Conservation (phyloP, 2,113 vertebrate genomes). For the Grammomys dolichurus region DNA sequence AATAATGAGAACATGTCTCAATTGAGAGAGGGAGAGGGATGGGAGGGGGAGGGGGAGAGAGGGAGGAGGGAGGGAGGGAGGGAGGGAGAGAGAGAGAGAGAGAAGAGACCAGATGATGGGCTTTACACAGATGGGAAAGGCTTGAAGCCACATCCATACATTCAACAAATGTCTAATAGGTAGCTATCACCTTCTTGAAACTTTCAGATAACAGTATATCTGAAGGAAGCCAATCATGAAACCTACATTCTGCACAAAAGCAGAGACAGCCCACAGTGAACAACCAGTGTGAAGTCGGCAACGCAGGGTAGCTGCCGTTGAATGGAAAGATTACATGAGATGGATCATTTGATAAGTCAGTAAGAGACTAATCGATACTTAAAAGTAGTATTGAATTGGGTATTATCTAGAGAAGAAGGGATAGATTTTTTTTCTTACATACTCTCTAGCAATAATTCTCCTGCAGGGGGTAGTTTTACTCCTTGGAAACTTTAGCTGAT, state of each 20-base stretch:
- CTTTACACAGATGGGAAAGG: neutral
- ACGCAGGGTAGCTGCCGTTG: neutral
- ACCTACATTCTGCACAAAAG: neutral
- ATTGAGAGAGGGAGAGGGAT: neutral
- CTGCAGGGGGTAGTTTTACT: neutral
- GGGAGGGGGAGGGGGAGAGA: neutral
- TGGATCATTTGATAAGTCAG: neutral
- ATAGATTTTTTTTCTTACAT: neutral
- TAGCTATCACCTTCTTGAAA: neutral
- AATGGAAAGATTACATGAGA: neutral
- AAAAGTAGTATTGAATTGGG: neutral
- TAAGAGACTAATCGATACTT: neutral
- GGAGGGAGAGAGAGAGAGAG: neutral
- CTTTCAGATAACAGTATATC: neutral
- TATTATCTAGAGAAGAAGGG: constrained; percentile 3
- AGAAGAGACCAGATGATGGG: too few species aligned
- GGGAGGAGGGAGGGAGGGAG: too few species aligned
- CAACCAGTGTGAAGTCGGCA: neutral
- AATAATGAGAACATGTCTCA: neutral
- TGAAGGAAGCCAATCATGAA: neutral
- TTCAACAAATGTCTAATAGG: neutral
- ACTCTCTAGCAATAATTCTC: neutral
- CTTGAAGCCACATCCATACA: neutral
- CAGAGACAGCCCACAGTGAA: neutral
- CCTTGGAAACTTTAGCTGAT: neutral